A percentile compares a stretch with the other conserved stretches of the same genome.
Evolutionary conservation across 2,113 vertebrate genomes (phyloP).

Genomic region (Salvelinus namaycush): DNA sequence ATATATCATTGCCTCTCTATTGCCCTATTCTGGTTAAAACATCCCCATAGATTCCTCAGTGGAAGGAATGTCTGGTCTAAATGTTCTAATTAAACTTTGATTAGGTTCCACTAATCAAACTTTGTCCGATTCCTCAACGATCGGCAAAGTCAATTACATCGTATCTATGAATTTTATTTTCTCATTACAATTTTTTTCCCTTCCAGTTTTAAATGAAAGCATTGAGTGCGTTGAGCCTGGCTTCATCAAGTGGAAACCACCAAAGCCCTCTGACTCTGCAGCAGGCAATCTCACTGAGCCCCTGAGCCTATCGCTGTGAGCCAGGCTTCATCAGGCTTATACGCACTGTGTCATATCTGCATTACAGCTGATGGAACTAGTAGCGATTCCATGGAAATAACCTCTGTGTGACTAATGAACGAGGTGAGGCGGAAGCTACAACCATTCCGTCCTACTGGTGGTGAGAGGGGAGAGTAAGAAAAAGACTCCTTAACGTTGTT

Average conservation of each 20-base stretch:
- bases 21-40: conserved; percentile 40
- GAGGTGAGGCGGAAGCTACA: conserved; percentile 38
- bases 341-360: conserved; percentile 65
- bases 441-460: not conserved
- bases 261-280: conserved; percentile 71
- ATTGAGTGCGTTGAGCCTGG: conserved; percentile 60
- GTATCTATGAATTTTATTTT: conserved; percentile 76
- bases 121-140: conserved; percentile 68
- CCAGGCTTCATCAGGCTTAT: conserved; percentile 72
- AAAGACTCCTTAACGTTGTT: conserved; percentile 35
- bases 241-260: conserved; percentile 79
- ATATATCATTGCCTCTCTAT: conserved; percentile 50
- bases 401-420: conserved; percentile 65
- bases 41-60: conserved; percentile 22
- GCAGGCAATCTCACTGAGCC: conserved; percentile 68
- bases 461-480: conserved; percentile 13
- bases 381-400: conserved; percentile 37
- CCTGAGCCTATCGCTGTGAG: conserved; percentile 61
- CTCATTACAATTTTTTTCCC: conserved; percentile 68
- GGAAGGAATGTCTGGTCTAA: conserved; percentile 45
- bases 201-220: conserved; percentile 71
- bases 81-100: conserved; percentile 74
- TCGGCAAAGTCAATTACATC: conserved; percentile 76
- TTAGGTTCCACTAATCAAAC: conserved; percentile 75
- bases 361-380: conserved; percentile 59